These are phyloP conservation scores for Enteromius paludinosus DNA, from an alignment of 2,797 vertebrate species.

Conservation along the genomic window DNA sequence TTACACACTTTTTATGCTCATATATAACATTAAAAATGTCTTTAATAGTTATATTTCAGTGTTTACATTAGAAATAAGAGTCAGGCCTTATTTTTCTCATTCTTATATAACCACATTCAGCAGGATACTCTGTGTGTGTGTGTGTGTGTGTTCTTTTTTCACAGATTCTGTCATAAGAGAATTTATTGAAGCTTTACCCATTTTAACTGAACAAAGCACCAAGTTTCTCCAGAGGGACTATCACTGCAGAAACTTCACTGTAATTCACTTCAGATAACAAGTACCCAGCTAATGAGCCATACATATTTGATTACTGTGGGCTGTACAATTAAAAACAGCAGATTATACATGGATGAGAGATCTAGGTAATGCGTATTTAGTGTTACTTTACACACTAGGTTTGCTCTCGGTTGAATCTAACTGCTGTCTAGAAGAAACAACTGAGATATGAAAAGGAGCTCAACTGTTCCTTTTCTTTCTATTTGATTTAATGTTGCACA, in stretches of 20 bases:
- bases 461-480: background rate
- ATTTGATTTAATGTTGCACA: background rate
- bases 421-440: background rate
- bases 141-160: background rate
- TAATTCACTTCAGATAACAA: constrained; percentile 1
- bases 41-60: background rate
- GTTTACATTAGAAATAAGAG: background rate
- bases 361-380: background rate
- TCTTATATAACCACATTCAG: background rate
- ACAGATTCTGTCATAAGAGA: background rate
- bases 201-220: background rate
- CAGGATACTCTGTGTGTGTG: no score
- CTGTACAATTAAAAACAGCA: background rate
- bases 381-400: background rate
- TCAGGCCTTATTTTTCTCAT: background rate
- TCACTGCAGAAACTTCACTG: background rate
- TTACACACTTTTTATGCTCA: background rate
- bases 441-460: background rate
- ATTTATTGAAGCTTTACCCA: background rate
- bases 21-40: background rate
- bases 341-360: background rate
- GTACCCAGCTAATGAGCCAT: background rate
- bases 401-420: background rate
- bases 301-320: constrained; percentile 18
- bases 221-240: background rate